Conservation (phyloP, 2,888 invertebrate genomes). For the Galerucella nymphaeae region DNA sequence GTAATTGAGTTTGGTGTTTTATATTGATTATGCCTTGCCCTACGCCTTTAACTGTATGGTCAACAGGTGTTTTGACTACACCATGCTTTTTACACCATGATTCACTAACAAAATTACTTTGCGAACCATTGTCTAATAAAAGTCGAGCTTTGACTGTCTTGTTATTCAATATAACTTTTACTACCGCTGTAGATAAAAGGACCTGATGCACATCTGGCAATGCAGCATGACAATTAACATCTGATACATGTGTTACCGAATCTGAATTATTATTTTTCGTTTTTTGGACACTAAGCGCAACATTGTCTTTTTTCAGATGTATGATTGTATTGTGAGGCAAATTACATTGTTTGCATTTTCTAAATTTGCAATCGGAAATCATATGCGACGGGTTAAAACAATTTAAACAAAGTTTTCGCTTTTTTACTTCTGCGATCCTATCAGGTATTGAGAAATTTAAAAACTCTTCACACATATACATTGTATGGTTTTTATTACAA, state of each 20-base stretch:
- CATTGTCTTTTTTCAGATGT: too few species aligned
- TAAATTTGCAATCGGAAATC: too few species aligned
- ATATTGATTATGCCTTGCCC: not conserved
- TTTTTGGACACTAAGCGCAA: too few species aligned
- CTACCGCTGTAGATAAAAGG: slow-evolving; percentile 17
- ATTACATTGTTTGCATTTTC: too few species aligned
- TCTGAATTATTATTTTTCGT: too few species aligned
- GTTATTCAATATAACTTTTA: slow-evolving; percentile 9
- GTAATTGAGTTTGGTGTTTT: too few species aligned
- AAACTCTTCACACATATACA: slow-evolving; percentile 29
- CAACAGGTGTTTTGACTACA: slow-evolving; percentile 3
- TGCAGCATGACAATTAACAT: not conserved
- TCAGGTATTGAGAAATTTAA: slow-evolving; percentile 22
- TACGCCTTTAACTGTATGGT: slow-evolving; percentile 14
- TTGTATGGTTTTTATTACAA: slow-evolving; percentile 24
- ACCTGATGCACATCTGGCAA: slow-evolving; percentile 18
- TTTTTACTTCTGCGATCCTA: slow-evolving; percentile 27
- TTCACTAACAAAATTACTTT: slow-evolving; percentile 26
- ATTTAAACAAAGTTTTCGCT: slow-evolving; percentile 30
- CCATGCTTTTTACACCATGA: slow-evolving; percentile 14
- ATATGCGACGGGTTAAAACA: slow-evolving; percentile 29
- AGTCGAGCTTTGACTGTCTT: slow-evolving; percentile 5
- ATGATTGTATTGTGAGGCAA: too few species aligned
- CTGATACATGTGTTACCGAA: too few species aligned
- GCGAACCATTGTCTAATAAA: slow-evolving; percentile 19